phyloP scores from a whole-genome alignment of 2,113 vertebrate genomes.

The Tiliqua scincoides region DNA sequence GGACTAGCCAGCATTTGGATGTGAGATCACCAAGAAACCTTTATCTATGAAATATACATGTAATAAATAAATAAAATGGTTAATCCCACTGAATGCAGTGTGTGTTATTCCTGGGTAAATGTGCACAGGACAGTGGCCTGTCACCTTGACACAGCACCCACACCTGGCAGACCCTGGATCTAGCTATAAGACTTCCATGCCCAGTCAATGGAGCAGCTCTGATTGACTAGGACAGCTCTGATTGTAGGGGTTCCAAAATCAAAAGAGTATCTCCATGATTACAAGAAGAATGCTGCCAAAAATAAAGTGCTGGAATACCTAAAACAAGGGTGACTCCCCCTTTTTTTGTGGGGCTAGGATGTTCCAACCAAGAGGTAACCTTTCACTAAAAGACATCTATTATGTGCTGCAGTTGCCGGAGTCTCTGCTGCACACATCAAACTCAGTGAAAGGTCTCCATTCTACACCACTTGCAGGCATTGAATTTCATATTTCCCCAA shows the following conservation, averaged over 20 bases:
- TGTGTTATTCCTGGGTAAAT: not conserved
- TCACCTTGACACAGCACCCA: not conserved
- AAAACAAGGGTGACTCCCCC: not conserved
- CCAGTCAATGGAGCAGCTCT: not conserved
- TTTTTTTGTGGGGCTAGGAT: not conserved
- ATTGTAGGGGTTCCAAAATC: not conserved
- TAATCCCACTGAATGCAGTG: too few species aligned
- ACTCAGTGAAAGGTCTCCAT: not conserved
- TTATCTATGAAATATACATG: too few species aligned
- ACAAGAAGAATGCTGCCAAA: not conserved
- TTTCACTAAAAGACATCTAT: not conserved
- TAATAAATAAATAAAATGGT: too few species aligned
- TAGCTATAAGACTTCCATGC: not conserved
- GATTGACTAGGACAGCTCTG: not conserved
- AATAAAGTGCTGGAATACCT: not conserved
- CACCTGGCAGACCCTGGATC: not conserved
- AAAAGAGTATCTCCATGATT: not conserved
- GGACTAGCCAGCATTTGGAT: not conserved
- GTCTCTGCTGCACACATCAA: not conserved
- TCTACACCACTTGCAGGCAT: not conserved
- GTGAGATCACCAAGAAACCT: not conserved
- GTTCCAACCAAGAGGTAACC: not conserved
- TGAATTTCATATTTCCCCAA: rapidly evolving
- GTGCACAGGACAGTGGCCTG: not conserved
- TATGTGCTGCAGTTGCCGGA: not conserved